A percentile compares a stretch with the other conserved stretches of the same genome.
These are phyloP conservation scores for Campopleginae sp. DNA, from an alignment of 2,888 invertebrate species.

Conservation along the genomic window DNA sequence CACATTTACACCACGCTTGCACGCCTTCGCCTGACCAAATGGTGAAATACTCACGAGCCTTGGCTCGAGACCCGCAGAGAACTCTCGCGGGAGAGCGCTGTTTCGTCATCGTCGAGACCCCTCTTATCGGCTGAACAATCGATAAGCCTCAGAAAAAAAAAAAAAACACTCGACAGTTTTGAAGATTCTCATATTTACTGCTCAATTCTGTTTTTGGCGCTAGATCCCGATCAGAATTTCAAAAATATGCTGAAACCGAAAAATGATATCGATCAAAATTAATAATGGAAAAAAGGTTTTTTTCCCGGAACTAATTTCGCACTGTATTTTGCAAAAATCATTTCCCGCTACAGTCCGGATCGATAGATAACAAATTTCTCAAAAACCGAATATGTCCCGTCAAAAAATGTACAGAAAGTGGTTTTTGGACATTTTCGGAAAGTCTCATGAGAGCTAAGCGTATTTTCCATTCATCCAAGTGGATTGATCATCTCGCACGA, in stretches of 20 bases:
- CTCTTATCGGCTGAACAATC: constrained; percentile 67
- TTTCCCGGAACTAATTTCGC: too few relatives aligned
- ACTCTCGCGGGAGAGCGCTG: constrained; percentile 17
- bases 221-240: not conserved
- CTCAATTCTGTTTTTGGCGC: not conserved
- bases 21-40: constrained; percentile 71
- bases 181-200: not conserved
- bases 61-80: constrained; percentile 19
- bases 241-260: not conserved
- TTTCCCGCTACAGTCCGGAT: not conserved
- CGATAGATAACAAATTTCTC: not conserved
- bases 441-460: not conserved
- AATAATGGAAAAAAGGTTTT: not conserved
- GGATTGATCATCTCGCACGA: not conserved
- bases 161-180: too few relatives aligned
- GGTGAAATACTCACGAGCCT: constrained; percentile 60
- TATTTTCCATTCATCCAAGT: not conserved
- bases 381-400: not conserved
- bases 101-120: constrained; percentile 66
- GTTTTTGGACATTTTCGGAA: not conserved
- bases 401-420: not conserved
- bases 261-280: not conserved
- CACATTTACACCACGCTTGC: constrained; percentile 18
- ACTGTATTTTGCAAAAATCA: not conserved
- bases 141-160: constrained; percentile 51